These are phyloP conservation scores for Colostygia pectinataria DNA, from an alignment of 2,888 invertebrate genomes.

Conservation along the genomic window DNA sequence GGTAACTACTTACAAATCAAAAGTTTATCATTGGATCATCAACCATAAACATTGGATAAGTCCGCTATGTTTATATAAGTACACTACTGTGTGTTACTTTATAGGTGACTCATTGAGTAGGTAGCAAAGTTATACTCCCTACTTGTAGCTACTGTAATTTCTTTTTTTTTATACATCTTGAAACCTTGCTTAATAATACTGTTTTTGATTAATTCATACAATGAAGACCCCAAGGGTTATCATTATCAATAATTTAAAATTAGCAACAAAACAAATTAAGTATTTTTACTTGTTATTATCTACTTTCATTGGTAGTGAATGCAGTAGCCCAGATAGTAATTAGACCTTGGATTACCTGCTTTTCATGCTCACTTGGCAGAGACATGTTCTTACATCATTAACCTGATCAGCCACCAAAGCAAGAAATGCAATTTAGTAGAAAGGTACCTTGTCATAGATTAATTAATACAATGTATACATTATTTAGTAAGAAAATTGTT, in stretches of 20 bases:
- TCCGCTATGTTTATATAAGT: conserved; percentile 2
- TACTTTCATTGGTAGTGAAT: conserved; percentile 44
- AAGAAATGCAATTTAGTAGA: conserved; percentile 23
- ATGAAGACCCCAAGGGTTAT: not conserved
- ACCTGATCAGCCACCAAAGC: conserved; percentile 32
- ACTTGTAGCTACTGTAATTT: too few relatives aligned
- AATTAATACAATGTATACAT: conserved; percentile 3
- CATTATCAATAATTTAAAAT: not conserved
- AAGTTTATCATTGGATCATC: too few relatives aligned
- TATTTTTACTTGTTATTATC: conserved; percentile 13
- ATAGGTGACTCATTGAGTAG: conserved; percentile 38
- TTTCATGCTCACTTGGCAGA: conserved; percentile 28
- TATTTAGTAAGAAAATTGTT: too few relatives aligned
- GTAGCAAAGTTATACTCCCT: too few relatives aligned
- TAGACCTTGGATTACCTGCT: conserved; percentile 37
- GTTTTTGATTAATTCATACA: conserved; percentile 24
- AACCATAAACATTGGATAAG: conserved; percentile 3
- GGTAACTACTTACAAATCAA: too few relatives aligned
- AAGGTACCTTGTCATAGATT: conserved; percentile 13
- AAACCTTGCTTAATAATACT: too few relatives aligned
- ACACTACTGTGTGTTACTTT: not conserved
- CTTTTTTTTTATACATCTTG: too few relatives aligned
- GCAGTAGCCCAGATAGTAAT: conserved; percentile 49
- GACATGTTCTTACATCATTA: conserved; percentile 37
- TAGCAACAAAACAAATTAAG: too few relatives aligned